These are phyloP conservation scores for Copsychus sechellarum DNA, from an alignment of 2,113 vertebrate species.

Conservation along the genomic window DNA sequence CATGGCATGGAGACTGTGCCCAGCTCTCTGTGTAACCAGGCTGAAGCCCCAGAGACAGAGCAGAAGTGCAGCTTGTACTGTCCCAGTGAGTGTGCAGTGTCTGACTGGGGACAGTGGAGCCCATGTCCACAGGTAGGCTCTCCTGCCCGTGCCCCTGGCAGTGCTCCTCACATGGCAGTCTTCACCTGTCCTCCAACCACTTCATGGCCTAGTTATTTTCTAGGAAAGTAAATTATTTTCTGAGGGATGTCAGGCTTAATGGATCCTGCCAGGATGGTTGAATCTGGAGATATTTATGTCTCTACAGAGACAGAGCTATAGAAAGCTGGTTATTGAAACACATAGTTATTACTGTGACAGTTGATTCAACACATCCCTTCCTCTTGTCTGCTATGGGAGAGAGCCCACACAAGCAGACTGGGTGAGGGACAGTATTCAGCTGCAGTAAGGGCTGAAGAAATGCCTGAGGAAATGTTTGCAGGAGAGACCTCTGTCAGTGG, in stretches of 20 bases:
- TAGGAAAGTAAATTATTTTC: not conserved
- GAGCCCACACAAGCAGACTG: not conserved
- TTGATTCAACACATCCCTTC: not conserved
- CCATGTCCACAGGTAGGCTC: slow-evolving; percentile 84
- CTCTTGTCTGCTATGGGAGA: not conserved
- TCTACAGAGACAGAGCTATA: not conserved
- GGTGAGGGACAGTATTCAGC: not conserved
- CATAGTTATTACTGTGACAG: not conserved
- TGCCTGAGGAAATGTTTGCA: not conserved
- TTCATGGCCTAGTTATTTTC: not conserved
- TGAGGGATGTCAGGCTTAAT: not conserved
- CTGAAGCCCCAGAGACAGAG: slow-evolving; percentile 76
- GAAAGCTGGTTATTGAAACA: not conserved
- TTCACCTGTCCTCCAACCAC: not conserved
- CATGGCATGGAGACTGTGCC: slow-evolving; percentile 71
- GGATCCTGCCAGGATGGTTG: not conserved
- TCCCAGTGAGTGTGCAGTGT: slow-evolving; percentile 86
- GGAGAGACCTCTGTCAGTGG: not conserved
- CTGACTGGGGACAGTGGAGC: slow-evolving; percentile 91
- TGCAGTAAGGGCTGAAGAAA: not conserved
- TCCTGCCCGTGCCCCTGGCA: not conserved
- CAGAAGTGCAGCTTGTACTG: slow-evolving; percentile 88
- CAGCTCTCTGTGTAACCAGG: slow-evolving; percentile 78
- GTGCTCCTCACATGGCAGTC: fast-evolving
- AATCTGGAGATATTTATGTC: slow-evolving; percentile 7